These are phyloP conservation scores for Andrena bicolor DNA, from an alignment of 2,888 invertebrate species.

Conservation along the genomic window DNA sequence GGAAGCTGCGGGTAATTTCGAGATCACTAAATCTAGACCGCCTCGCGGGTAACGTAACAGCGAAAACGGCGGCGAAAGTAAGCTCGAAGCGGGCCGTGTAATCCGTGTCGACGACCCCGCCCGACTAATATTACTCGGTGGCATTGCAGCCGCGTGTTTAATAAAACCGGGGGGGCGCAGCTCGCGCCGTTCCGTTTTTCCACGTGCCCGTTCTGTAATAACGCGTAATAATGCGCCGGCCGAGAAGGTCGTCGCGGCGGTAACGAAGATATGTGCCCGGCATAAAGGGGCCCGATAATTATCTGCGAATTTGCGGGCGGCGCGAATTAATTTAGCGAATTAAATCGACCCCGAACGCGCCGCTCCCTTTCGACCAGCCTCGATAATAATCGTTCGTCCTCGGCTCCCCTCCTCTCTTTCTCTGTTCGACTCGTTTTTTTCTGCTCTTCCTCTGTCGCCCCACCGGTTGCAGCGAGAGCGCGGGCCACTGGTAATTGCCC, in stretches of 20 bases:
- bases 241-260: neutral
- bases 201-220: constrained; percentile 5
- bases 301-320: constrained; percentile 31
- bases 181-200: neutral
- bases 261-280: neutral
- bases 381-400: constrained; percentile 27
- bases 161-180: constrained; percentile 4
- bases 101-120: constrained; percentile 62
- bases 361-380: constrained; percentile 7
- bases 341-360: constrained; percentile 18
- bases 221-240: neutral
- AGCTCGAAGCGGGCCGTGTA: constrained; percentile 24
- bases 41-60: constrained; percentile 23
- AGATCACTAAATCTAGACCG: constrained; percentile 38
- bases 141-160: constrained; percentile 22
- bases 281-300: constrained; percentile 35
- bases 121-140: constrained; percentile 54
- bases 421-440: neutral
- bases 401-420: neutral
- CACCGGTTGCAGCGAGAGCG: neutral
- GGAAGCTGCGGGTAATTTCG: constrained; percentile 30
- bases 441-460: neutral
- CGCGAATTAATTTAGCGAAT: constrained; percentile 42
- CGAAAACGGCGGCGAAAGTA: constrained; percentile 42
- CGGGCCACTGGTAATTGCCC: constrained; percentile 54